A percentile compares a stretch with the other conserved stretches of the same genome.
Evolutionary conservation across 2,888 invertebrate genomes (phyloP).

Genomic region (Drosophila mimica): DNA sequence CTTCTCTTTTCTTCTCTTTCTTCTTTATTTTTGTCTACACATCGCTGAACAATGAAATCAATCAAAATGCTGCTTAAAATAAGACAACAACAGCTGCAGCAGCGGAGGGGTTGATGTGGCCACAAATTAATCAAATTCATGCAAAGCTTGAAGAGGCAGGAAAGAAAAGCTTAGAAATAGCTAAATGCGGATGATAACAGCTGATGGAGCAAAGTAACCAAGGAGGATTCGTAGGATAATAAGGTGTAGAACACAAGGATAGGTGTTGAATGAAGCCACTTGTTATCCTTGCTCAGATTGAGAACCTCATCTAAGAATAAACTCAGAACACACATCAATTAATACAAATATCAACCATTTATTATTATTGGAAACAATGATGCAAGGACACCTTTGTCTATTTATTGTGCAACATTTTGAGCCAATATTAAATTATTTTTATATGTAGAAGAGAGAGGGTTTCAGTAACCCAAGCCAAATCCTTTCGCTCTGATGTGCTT

Average conservation of each 20-base stretch:
- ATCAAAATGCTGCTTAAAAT: slow-evolving; percentile 26
- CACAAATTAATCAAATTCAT: neutral
- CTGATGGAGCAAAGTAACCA: neutral
- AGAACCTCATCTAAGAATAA: neutral
- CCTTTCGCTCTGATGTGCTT: neutral
- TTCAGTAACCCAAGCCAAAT: neutral
- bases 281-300: neutral
- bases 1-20: neutral
- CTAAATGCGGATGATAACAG: rapidly evolving
- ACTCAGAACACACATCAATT: neutral
- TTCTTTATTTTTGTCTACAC: slow-evolving; percentile 2
- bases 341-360: neutral
- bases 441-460: too few species aligned
- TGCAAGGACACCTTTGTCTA: neutral
- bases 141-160: neutral
- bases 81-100: neutral
- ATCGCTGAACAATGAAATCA: slow-evolving; percentile 39
- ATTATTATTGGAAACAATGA: neutral
- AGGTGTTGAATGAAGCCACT: neutral
- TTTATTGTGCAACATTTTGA: neutral
- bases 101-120: neutral
- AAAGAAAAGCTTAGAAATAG: neutral
- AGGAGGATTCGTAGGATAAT: neutral
- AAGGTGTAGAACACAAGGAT: neutral
- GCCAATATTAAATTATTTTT: too few species aligned